These are phyloP conservation scores for Scaptomyza pallida DNA, from an alignment of 1,140 invertebrate species.

Conservation along the genomic window DNA sequence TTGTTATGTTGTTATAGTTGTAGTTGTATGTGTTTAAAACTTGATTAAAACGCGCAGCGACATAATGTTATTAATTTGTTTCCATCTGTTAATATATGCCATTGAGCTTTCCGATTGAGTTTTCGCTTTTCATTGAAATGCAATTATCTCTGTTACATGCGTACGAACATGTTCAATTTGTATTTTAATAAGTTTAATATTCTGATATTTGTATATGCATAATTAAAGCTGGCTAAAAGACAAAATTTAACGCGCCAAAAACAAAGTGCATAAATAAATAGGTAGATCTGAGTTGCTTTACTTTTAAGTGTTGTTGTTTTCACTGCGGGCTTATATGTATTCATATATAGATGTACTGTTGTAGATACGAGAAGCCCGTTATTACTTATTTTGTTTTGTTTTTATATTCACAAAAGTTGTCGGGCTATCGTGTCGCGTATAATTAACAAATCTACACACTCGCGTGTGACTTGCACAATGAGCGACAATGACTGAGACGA, in stretches of 20 bases:
- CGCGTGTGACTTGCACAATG: slow-evolving; percentile 62
- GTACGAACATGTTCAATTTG: too few species aligned
- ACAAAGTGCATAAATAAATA: slow-evolving; percentile 16
- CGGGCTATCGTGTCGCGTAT: slow-evolving; percentile 42
- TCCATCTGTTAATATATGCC: slow-evolving; percentile 1
- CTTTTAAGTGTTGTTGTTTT: neutral
- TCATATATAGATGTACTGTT: too few species aligned
- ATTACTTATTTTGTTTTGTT: too few species aligned
- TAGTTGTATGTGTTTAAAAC: slow-evolving; percentile 21
- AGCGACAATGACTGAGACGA: slow-evolving; percentile 9
- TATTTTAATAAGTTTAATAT: too few species aligned
- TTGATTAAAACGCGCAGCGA: slow-evolving; percentile 42
- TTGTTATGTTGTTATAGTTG: slow-evolving; percentile 2
- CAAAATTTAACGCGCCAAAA: slow-evolving; percentile 26
- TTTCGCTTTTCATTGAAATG: slow-evolving; percentile 16
- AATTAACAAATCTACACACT: slow-evolving; percentile 53
- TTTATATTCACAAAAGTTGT: neutral
- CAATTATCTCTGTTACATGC: slow-evolving; percentile 6
- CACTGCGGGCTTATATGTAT: too few species aligned
- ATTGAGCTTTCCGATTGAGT: slow-evolving; percentile 4
- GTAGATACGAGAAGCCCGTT: too few species aligned
- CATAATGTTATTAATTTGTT: slow-evolving; percentile 3
- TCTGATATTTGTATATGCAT: neutral
- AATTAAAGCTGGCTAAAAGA: slow-evolving; percentile 28
- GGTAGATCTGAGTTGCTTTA: slow-evolving; percentile 1